A percentile compares a stretch with the other conserved stretches of the same genome.
phyloP scores from a whole-genome alignment of 1,140 invertebrate genomes.

The Macrobrachium rosenbergii region DNA sequence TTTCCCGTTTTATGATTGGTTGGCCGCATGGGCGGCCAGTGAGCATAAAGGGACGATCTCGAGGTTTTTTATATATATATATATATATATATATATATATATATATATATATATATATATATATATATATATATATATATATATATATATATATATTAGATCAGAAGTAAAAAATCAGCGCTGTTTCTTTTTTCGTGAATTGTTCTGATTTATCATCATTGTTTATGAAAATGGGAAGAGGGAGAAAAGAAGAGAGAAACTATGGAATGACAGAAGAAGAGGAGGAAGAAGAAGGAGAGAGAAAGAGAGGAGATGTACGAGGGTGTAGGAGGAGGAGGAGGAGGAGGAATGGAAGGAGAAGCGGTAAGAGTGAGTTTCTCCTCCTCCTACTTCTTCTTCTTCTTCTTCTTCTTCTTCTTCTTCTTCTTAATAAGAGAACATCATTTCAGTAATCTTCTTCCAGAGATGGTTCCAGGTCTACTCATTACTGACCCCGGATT shows the following conservation, averaged over 20 bases:
- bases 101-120: too few relatives aligned
- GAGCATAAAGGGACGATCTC: conserved; percentile 24
- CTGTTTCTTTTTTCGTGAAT: too few relatives aligned
- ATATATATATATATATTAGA: too few relatives aligned
- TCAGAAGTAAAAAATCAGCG: too few relatives aligned
- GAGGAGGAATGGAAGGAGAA: too few relatives aligned
- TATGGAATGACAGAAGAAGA: too few relatives aligned
- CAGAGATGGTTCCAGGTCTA: conserved; percentile 9
- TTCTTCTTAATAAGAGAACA: conserved; percentile 36
- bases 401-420: too few relatives aligned
- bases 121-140: too few relatives aligned
- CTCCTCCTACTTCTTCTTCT: too few relatives aligned
- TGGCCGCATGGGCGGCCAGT: conserved; percentile 32
- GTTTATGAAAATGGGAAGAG: neutral
- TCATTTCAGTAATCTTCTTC: conserved; percentile 13
- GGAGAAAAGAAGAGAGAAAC: neutral
- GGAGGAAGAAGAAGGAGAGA: neutral
- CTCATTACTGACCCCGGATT: conserved; percentile 50
- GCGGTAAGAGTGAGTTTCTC: too few relatives aligned
- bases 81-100: neutral
- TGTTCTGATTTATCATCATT: too few relatives aligned
- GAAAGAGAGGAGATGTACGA: neutral
- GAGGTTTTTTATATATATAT: conserved; percentile 2
- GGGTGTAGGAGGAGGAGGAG: too few relatives aligned
- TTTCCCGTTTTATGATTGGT: conserved; percentile 52